Percentiles rank a stretch among this genome's conserved stretches.
phyloP scores from a whole-genome alignment of 1,140 invertebrate genomes.

The Bombyx mori region ASM3026992v2 NC_085130.1:3001001-3001500 shows the following conservation, averaged over 20 bases:
- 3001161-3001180: too few relatives aligned
- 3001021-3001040: constrained; percentile 5
- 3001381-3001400: constrained; percentile 56
- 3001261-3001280: constrained; percentile 21
- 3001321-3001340: constrained; percentile 40
- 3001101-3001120: neutral
- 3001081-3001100: neutral
- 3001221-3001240: constrained; percentile 14
- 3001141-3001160: too few relatives aligned
- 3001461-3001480: constrained; percentile 64
- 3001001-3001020: neutral
- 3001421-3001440: constrained; percentile 57
- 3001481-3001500: constrained; percentile 49
- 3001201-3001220: constrained; percentile 5
- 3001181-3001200: too few relatives aligned
- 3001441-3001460: constrained; percentile 37
- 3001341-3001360: constrained; percentile 34
- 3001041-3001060: neutral
- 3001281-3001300: constrained; percentile 9
- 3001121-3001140: too few relatives aligned
- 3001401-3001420: constrained; percentile 42
- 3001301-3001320: constrained; percentile 45
- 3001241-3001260: constrained; percentile 26
- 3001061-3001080: neutral
- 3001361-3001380: constrained; percentile 31